phyloP scores from a whole-genome alignment of 2,888 invertebrate genomes.

The Acanthosepion pharaonis region DNA sequence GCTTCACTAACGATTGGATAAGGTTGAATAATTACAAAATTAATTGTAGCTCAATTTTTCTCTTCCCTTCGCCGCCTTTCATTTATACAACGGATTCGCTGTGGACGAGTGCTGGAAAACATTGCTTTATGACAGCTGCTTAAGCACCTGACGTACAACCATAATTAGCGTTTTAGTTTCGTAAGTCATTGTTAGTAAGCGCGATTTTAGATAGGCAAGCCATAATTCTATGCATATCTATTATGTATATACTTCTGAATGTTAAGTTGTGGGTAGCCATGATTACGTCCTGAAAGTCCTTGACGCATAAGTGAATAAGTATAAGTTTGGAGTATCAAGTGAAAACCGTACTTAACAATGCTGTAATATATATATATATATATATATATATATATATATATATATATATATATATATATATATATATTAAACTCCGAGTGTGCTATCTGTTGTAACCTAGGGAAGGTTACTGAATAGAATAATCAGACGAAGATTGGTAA shows the following conservation, averaged over 20 bases:
- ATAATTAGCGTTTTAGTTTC: background rate
- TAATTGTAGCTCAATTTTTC: background rate
- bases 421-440: too few relatives aligned
- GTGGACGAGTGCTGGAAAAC: background rate
- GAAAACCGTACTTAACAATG: too few relatives aligned
- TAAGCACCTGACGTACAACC: background rate
- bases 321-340: too few relatives aligned
- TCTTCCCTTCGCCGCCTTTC: background rate
- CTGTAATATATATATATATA: too few relatives aligned
- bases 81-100: background rate
- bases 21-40: constrained; percentile 12
- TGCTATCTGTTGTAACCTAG: too few relatives aligned
- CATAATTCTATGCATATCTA: background rate
- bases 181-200: background rate
- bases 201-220: background rate
- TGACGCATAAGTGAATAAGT: too few relatives aligned
- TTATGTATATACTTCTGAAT: background rate
- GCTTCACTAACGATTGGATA: background rate
- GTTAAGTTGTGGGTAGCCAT: too few relatives aligned
- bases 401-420: too few relatives aligned
- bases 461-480: too few relatives aligned
- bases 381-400: too few relatives aligned
- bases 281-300: too few relatives aligned
- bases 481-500: too few relatives aligned
- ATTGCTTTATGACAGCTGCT: background rate